These are phyloP conservation scores for Erpetoichthys calabaricus DNA, from an alignment of 2,797 vertebrate species.

Conservation along the genomic window DNA sequence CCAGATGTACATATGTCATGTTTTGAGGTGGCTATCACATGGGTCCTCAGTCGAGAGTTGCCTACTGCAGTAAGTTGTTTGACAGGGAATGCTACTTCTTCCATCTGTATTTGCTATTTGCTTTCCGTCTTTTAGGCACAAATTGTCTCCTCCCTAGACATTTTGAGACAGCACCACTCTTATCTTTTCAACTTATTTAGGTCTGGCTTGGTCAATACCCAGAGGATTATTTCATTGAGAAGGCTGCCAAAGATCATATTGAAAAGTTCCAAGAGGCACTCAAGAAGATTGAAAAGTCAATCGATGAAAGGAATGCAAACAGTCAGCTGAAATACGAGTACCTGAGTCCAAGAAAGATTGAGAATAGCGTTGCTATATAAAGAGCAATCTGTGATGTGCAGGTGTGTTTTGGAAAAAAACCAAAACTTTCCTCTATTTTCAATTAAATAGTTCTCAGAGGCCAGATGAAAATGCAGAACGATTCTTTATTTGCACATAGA, in stretches of 20 bases:
- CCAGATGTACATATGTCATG: constrained; percentile 64
- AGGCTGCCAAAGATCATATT: constrained; percentile 32
- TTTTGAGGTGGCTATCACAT: constrained; percentile 62
- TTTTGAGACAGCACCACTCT: no score
- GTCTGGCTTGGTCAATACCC: constrained; percentile 50
- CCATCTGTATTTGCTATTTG: neutral
- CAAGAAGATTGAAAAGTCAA: constrained; percentile 39
- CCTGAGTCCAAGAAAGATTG: constrained; percentile 51
- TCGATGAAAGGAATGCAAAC: constrained; percentile 45
- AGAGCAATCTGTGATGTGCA: neutral
- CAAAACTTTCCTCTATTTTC: no score
- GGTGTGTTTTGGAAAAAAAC: no score
- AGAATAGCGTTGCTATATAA: constrained; percentile 64
- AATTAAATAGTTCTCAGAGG: no score
- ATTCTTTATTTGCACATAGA: no score
- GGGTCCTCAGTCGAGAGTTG: constrained; percentile 61
- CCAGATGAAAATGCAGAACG: no score
- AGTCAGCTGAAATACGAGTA: constrained; percentile 48
- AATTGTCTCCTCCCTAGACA: no score
- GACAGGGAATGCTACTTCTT: no score
- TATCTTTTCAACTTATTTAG: constrained; percentile 22
- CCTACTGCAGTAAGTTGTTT: constrained; percentile 53
- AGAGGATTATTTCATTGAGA: constrained; percentile 51
- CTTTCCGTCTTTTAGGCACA: no score
- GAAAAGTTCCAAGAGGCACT: constrained; percentile 41